Conservation (phyloP, 2,113 vertebrate genomes). For the Proteles cristata region DNA sequence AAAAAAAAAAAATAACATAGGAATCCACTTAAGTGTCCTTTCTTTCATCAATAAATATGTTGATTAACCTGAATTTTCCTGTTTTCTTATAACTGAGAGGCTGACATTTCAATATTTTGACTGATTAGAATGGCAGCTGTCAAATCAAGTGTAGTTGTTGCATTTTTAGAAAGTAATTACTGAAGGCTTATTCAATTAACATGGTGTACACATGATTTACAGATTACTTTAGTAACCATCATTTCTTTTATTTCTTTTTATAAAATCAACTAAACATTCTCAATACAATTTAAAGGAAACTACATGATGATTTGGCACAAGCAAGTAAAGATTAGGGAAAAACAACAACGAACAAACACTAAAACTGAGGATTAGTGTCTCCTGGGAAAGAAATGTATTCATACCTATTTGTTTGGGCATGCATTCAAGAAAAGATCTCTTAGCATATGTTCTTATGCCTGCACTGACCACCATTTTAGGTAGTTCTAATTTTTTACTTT, state of each 20-base stretch:
- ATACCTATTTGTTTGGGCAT: background rate
- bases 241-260: conserved; percentile 58
- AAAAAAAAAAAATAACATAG: background rate
- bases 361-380: background rate
- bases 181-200: conserved; percentile 62
- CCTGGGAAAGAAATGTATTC: background rate
- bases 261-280: background rate
- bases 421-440: background rate
- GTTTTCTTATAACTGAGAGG: conserved; percentile 52
- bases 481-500: background rate
- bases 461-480: background rate
- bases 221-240: conserved; percentile 38
- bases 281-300: background rate
- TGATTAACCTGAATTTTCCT: background rate
- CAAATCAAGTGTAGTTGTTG: conserved; percentile 72
- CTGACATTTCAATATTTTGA: conserved; percentile 76
- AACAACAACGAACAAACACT: background rate
- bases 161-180: conserved; percentile 69
- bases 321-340: background rate
- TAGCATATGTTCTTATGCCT: background rate
- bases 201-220: conserved; percentile 67
- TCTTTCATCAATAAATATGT: conserved; percentile 8
- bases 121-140: conserved; percentile 71
- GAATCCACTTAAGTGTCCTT: background rate
- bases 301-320: background rate